Conservation (phyloP, 2,888 invertebrate species). For the Ditula angustiorana region DNA sequence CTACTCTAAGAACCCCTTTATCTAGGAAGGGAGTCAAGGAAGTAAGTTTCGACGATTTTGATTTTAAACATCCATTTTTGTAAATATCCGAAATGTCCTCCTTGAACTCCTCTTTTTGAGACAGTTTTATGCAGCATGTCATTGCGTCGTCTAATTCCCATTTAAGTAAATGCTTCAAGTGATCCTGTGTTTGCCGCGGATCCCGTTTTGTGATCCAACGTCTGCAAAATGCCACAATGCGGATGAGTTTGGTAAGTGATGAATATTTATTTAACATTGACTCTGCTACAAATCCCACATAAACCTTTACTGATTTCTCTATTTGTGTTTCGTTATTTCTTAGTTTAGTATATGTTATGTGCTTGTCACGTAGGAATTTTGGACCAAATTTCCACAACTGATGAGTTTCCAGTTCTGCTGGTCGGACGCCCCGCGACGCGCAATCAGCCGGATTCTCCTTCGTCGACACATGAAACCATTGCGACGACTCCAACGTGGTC, state of each 20-base stretch:
- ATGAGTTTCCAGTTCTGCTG: not conserved
- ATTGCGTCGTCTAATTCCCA: not conserved
- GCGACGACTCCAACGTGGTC: not conserved
- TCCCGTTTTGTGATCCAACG: not conserved
- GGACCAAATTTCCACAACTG: slow-evolving; percentile 9
- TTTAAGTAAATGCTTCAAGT: not conserved
- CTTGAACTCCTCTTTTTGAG: not conserved
- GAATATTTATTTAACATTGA: not conserved
- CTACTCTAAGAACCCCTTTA: slow-evolving; percentile 20
- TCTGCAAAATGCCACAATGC: not conserved
- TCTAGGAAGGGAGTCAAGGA: slow-evolving; percentile 29
- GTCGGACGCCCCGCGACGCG: not conserved
- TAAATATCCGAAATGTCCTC: not conserved
- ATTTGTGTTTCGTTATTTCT: not conserved
- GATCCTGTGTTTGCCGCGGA: not conserved
- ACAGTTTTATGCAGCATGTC: not conserved
- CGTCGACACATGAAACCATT: not conserved
- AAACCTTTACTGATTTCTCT: not conserved
- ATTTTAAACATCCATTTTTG: not conserved
- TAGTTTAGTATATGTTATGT: not conserved
- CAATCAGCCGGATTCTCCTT: too few species aligned
- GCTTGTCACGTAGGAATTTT: not conserved
- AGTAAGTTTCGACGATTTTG: not conserved
- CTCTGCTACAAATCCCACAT: not conserved
- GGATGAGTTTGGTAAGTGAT: not conserved